These are phyloP conservation scores for Scaptomyza cyrtandrae DNA, from an alignment of 2,888 invertebrate genomes.

Conservation along the genomic window DNA sequence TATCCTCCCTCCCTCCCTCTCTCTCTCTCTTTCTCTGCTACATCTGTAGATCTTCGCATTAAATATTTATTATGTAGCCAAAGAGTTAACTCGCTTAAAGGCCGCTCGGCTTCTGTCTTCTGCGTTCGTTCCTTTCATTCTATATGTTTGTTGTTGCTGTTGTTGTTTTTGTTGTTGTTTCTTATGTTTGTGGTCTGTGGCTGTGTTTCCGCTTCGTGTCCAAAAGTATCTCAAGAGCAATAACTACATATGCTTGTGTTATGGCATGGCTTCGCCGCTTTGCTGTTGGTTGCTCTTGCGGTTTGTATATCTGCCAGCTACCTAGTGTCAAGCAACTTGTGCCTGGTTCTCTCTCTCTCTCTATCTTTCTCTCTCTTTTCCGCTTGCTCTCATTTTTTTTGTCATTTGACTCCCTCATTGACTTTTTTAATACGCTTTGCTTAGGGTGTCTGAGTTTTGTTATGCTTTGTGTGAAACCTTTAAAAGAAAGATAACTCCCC, in stretches of 20 bases:
- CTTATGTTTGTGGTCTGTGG: conserved; percentile 45
- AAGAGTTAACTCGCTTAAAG: conserved; percentile 74
- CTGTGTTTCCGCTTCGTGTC: conserved; percentile 75
- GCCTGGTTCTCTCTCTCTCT: conserved; percentile 13
- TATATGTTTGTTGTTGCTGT: no score
- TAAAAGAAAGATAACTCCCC: not conserved
- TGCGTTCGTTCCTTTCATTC: conserved; percentile 40
- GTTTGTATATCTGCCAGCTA: conserved; percentile 68
- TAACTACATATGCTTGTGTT: conserved; percentile 52
- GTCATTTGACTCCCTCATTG: conserved; percentile 27
- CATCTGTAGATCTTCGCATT: conserved; percentile 65
- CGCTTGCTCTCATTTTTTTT: no score
- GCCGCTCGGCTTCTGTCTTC: conserved; percentile 32
- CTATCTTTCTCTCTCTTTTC: conserved; percentile 8
- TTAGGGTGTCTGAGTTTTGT: not conserved
- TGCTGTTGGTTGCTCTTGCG: conserved; percentile 53
- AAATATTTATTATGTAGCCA: conserved; percentile 78
- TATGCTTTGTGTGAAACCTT: not conserved
- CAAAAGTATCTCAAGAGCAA: conserved; percentile 80
- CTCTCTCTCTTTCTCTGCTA: conserved; percentile 1
- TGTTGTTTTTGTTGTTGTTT: not conserved
- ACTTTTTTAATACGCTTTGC: conserved; percentile 9
- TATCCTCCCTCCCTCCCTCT: conserved; percentile 14
- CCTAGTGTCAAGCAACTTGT: conserved; percentile 58
- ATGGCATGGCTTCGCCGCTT: conserved; percentile 56